These are phyloP conservation scores for Heliconius cydno DNA, from an alignment of 2,888 invertebrate species.

Conservation along the genomic window DNA sequence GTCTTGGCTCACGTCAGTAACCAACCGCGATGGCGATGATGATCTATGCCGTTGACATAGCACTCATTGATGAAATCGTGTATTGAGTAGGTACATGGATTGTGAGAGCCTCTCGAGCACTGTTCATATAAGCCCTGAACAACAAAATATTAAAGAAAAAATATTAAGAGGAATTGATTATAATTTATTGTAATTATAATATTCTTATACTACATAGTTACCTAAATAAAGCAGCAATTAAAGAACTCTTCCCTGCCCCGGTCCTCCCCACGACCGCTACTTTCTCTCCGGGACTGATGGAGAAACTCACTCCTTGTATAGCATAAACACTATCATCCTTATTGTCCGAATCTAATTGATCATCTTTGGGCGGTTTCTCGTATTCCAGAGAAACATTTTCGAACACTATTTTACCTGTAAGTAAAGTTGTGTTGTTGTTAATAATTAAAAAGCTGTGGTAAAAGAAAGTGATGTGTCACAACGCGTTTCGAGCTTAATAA, in stretches of 20 bases:
- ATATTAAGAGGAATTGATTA: no score
- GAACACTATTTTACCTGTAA: conserved; percentile 72
- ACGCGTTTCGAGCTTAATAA: no score
- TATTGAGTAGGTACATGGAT: no score
- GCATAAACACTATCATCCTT: conserved; percentile 74
- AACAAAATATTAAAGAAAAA: no score
- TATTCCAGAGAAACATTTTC: conserved; percentile 74
- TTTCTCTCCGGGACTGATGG: conserved; percentile 83
- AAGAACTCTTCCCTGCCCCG: conserved; percentile 92
- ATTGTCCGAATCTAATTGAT: conserved; percentile 54
- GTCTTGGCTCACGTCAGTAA: no score
- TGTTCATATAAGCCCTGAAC: no score
- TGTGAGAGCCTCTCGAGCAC: no score
- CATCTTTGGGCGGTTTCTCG: conserved; percentile 65
- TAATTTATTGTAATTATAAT: no score
- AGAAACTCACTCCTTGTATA: conserved; percentile 80
- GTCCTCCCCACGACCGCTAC: conserved; percentile 92
- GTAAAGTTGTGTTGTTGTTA: not conserved
- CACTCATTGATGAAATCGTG: no score
- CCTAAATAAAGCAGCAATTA: conserved; percentile 90
- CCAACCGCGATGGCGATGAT: no score
- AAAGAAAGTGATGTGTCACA: no score
- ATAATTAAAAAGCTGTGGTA: not conserved
- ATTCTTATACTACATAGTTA: conserved; percentile 42
- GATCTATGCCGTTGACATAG: no score